Evolutionary conservation across 92 coral and sea anemone species (phyloP).

Genomic region (Virgularia gustaviana): DNA sequence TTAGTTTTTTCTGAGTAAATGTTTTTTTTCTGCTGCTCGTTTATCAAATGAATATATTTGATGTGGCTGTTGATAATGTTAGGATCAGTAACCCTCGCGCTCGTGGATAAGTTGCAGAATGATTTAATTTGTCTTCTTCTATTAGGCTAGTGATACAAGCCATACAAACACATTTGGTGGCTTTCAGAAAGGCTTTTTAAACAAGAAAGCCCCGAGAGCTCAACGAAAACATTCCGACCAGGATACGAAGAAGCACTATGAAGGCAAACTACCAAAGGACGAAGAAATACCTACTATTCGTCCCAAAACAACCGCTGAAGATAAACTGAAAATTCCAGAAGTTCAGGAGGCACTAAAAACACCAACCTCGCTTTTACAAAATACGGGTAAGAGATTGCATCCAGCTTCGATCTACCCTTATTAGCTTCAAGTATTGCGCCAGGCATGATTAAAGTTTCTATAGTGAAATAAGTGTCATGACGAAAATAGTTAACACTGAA

Average conservation of each 20-base stretch:
- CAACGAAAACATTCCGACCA: constrained; percentile 8
- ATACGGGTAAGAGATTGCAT: too few species aligned
- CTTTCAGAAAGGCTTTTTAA: constrained; percentile 75
- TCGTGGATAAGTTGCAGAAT: too few species aligned
- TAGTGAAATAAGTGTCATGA: too few species aligned
- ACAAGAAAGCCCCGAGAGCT: constrained; percentile 38
- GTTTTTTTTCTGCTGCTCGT: too few species aligned
- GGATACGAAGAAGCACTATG: background rate
- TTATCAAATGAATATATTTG: too few species aligned
- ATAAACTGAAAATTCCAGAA: constrained; percentile 56
- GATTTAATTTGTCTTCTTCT: background rate
- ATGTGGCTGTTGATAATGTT: too few species aligned
- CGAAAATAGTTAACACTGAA: too few species aligned
- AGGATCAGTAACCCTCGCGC: too few species aligned
- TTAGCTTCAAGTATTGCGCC: too few species aligned
- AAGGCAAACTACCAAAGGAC: constrained; percentile 2
- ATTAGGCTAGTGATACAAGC: constrained; percentile 2
- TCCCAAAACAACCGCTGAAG: constrained; percentile 40
- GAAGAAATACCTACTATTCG: constrained; percentile 55
- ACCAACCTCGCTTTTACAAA: constrained; percentile 56
- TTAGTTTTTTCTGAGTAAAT: too few species aligned
- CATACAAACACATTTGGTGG: constrained; percentile 67
- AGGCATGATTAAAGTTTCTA: too few species aligned
- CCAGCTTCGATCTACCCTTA: background rate
- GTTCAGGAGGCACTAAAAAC: constrained; percentile 84